Conservation (phyloP, 1,140 invertebrate genomes). For the Portunus trituberculatus region DNA sequence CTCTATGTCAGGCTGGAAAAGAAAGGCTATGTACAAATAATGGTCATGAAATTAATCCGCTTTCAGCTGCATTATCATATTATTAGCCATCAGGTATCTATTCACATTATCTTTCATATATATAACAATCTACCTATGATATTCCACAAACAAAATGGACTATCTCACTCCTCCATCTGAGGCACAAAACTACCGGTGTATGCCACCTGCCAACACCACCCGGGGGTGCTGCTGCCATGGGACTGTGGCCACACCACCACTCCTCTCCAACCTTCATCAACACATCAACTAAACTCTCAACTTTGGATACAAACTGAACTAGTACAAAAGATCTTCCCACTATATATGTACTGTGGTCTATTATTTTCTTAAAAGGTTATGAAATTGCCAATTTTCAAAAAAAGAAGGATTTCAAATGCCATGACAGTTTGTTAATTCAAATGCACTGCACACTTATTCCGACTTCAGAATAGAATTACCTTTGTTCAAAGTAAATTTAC, state of each 20-base stretch:
- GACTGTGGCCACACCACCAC: not conserved
- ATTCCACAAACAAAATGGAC: slow-evolving; percentile 42
- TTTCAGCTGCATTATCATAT: slow-evolving; percentile 36
- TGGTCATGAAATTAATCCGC: slow-evolving; percentile 22
- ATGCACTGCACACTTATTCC: too few species aligned
- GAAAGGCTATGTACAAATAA: slow-evolving; percentile 59
- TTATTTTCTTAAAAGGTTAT: too few species aligned
- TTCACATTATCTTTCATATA: slow-evolving; percentile 62
- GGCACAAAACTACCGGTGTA: not conserved
- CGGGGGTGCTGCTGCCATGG: too few species aligned
- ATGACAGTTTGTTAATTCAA: too few species aligned
- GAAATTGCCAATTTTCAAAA: too few species aligned
- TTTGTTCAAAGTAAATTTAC: too few species aligned
- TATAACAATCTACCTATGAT: slow-evolving; percentile 58
- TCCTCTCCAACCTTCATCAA: not conserved
- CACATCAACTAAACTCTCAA: not conserved
- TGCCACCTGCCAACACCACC: too few species aligned
- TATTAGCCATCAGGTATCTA: slow-evolving; percentile 47
- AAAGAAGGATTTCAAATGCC: too few species aligned
- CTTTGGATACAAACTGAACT: too few species aligned
- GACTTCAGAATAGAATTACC: too few species aligned
- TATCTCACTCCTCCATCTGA: not conserved
- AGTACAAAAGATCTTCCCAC: too few species aligned
- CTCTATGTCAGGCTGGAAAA: slow-evolving; percentile 50
- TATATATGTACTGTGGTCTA: too few species aligned